Percentiles rank a stretch among this genome's conserved stretches.
Evolutionary conservation across 2,113 vertebrate species (phyloP).

Genomic region (Trematomus loennbergii): DNA sequence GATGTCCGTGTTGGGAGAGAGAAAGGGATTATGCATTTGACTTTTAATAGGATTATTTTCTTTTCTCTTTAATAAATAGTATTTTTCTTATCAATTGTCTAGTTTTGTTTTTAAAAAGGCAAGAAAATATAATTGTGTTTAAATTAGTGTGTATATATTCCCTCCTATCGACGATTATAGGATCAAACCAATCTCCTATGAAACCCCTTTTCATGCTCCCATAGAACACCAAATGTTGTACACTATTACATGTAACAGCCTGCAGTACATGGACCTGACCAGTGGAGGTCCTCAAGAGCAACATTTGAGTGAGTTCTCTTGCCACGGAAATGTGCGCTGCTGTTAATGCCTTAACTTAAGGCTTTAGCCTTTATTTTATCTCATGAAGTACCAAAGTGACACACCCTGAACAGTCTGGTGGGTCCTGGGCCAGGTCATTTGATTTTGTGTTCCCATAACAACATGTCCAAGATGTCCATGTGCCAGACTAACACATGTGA

Average conservation of each 20-base stretch:
- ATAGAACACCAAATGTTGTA: background rate
- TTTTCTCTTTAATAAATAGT: conserved; percentile 51
- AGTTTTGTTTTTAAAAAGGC: background rate
- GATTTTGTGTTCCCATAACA: too few species aligned
- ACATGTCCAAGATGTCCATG: too few species aligned
- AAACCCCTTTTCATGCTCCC: background rate
- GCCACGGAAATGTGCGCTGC: background rate
- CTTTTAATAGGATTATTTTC: conserved; percentile 6
- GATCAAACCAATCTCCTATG: background rate
- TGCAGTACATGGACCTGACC: conserved; percentile 23
- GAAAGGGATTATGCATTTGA: conserved; percentile 10
- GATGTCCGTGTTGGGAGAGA: background rate
- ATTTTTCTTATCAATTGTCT: conserved; percentile 46
- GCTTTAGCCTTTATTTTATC: too few species aligned
- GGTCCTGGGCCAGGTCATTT: too few species aligned
- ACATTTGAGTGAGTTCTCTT: background rate
- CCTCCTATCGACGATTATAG: background rate
- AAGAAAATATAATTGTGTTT: background rate
- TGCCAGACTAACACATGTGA: too few species aligned
- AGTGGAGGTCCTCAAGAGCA: conserved; percentile 14
- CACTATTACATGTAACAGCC: background rate
- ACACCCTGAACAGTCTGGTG: too few species aligned
- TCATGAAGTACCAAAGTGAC: too few species aligned
- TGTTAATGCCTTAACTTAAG: too few species aligned
- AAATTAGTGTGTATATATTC: background rate